Conservation (phyloP, 2,113 vertebrate genomes). For the Nerophis ophidion region DNA sequence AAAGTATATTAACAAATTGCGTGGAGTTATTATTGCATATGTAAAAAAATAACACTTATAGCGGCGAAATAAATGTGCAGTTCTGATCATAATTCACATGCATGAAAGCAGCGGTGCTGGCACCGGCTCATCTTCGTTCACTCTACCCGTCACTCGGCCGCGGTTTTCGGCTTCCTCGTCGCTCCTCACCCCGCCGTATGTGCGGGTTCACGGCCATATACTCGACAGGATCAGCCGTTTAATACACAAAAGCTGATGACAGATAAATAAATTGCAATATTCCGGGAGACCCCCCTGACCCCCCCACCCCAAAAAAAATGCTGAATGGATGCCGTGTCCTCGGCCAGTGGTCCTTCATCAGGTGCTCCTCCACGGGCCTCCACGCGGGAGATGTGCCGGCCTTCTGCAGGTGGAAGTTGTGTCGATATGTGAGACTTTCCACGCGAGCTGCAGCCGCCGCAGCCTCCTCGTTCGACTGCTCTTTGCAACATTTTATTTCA, state of each 20-base stretch:
- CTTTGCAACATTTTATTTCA: conserved; percentile 71
- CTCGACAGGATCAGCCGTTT: conserved; percentile 17
- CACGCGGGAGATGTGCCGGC: conserved; percentile 38
- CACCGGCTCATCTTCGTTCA: conserved; percentile 26
- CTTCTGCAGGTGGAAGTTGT: conserved; percentile 35
- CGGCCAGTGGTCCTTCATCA: conserved; percentile 12
- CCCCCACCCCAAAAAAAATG: not conserved
- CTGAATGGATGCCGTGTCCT: conserved; percentile 26
- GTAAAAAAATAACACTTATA: too few species aligned
- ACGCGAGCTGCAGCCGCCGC: conserved; percentile 43
- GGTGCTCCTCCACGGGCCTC: conserved; percentile 42
- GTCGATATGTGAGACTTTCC: conserved; percentile 16
- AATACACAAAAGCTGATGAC: not conserved
- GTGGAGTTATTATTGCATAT: not conserved
- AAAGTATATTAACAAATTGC: not conserved
- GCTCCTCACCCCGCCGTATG: conserved; percentile 15
- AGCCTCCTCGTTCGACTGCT: conserved; percentile 63
- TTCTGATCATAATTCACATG: conserved; percentile 22
- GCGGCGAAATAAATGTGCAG: not conserved
- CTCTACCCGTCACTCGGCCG: conserved; percentile 34
- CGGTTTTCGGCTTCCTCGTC: conserved; percentile 9
- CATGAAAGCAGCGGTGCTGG: conserved; percentile 25
- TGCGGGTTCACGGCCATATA: conserved; percentile 33
- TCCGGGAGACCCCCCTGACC: conserved; percentile 15
- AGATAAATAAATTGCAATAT: not conserved